phyloP scores from a whole-genome alignment of 2,797 vertebrate genomes.

The Megaceryle alcyon region DNA sequence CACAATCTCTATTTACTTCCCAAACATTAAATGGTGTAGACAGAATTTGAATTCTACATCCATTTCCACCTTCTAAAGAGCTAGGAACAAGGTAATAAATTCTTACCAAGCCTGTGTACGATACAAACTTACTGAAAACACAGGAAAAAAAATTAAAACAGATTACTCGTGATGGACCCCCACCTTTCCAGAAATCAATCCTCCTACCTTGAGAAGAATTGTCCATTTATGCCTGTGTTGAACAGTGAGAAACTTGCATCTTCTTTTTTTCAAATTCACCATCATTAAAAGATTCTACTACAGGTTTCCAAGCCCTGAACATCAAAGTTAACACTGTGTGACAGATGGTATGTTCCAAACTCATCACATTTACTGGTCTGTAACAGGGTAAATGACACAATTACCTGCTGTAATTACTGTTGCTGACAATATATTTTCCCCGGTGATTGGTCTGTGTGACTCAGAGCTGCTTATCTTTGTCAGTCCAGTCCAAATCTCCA shows the following conservation, averaged over 20 bases:
- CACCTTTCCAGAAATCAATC: not conserved
- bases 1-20: not conserved
- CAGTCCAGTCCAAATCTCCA: conserved; percentile 59
- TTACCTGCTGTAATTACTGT: conserved; percentile 83
- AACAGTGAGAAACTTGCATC: conserved; percentile 22
- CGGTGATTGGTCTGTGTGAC: conserved; percentile 69
- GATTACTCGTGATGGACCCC: not conserved
- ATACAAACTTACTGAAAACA: not conserved
- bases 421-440: conserved; percentile 77
- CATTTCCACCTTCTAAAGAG: not conserved
- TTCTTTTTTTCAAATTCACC: conserved; percentile 3
- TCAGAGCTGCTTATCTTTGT: conserved; percentile 72
- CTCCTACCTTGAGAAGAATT: not conserved
- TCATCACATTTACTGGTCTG: conserved; percentile 77
- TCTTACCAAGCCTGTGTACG: not conserved
- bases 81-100: not conserved
- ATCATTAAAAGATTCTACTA: conserved; percentile 23
- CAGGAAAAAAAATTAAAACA: not conserved
- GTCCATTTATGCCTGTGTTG: not conserved
- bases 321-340: conserved; percentile 76
- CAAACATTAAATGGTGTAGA: not conserved
- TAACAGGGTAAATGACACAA: conserved; percentile 83
- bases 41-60: not conserved
- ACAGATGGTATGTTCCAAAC: conserved; percentile 75
- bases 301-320: conserved; percentile 59